Conservation (phyloP, 1,140 invertebrate genomes). For the Gerris buenoi region DNA sequence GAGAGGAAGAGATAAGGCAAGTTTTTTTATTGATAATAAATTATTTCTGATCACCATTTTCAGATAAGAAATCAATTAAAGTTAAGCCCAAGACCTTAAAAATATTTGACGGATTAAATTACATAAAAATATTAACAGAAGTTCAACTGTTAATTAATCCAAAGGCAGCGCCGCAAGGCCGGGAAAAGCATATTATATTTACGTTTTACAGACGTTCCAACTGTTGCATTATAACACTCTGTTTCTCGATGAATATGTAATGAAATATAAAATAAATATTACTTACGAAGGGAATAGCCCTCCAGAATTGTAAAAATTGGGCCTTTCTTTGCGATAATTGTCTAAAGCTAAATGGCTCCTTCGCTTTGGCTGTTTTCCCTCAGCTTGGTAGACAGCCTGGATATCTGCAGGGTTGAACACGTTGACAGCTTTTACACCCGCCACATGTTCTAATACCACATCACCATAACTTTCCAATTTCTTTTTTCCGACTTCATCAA, state of each 20-base stretch:
- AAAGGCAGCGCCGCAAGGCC: too few relatives aligned
- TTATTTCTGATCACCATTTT: too few relatives aligned
- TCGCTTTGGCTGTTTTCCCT: conserved; percentile 54
- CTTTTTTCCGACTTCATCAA: conserved; percentile 50
- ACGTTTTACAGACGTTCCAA: too few relatives aligned
- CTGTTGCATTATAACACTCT: too few relatives aligned
- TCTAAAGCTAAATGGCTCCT: conserved; percentile 63
- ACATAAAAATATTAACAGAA: too few relatives aligned
- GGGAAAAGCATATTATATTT: too few relatives aligned
- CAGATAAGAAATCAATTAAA: too few relatives aligned
- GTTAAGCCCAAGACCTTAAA: too few relatives aligned
- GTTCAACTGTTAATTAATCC: too few relatives aligned
- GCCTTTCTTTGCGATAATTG: conserved; percentile 57
- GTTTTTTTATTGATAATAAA: too few relatives aligned
- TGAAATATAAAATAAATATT: neutral
- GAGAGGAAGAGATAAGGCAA: too few relatives aligned
- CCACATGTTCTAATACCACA: conserved; percentile 59
- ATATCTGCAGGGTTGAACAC: conserved; percentile 67
- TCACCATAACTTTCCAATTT: conserved; percentile 59
- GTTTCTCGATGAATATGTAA: conserved; percentile 3
- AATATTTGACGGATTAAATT: too few relatives aligned
- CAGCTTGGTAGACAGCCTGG: conserved; percentile 32
- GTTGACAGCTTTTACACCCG: conserved; percentile 52
- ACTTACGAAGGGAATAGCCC: conserved; percentile 71
- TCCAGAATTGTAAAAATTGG: conserved; percentile 56